A percentile compares a stretch with the other conserved stretches of the same genome.
These are phyloP conservation scores for Prolemur simus DNA, from an alignment of 2,113 vertebrate species.

Conservation along the genomic window DNA sequence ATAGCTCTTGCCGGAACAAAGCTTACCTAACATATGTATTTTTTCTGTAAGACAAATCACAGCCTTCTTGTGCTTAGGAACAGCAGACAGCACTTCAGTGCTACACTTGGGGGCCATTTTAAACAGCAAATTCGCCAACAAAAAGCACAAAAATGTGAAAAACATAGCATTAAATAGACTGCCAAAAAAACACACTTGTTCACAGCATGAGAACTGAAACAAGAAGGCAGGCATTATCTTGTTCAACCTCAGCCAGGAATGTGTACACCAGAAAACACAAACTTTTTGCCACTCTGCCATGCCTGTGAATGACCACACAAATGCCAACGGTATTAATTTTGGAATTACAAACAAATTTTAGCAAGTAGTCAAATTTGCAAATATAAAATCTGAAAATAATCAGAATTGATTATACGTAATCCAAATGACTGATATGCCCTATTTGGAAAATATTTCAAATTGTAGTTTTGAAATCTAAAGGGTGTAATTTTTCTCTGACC, in stretches of 20 bases:
- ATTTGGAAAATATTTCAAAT: constrained; percentile 26
- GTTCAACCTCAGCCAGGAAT: no score
- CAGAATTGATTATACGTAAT: not conserved
- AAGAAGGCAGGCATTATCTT: not conserved
- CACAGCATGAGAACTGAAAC: not conserved
- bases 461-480: not conserved
- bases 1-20: not conserved
- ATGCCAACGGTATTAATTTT: not conserved
- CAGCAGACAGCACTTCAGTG: not conserved
- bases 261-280: fast-evolving
- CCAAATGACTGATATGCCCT: not conserved
- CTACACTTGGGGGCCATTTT: not conserved
- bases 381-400: not conserved
- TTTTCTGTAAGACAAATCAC: not conserved
- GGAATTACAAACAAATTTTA: not conserved
- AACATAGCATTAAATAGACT: not conserved
- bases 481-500: not conserved
- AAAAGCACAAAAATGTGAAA: not conserved
- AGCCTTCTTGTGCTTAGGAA: not conserved
- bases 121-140: not conserved
- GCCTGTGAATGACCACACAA: not conserved
- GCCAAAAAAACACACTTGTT: not conserved
- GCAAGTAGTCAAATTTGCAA: not conserved
- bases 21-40: not conserved
- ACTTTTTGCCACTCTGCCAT: not conserved